Conservation (phyloP, 2,113 vertebrate genomes). For the Xenus cinereus region DNA sequence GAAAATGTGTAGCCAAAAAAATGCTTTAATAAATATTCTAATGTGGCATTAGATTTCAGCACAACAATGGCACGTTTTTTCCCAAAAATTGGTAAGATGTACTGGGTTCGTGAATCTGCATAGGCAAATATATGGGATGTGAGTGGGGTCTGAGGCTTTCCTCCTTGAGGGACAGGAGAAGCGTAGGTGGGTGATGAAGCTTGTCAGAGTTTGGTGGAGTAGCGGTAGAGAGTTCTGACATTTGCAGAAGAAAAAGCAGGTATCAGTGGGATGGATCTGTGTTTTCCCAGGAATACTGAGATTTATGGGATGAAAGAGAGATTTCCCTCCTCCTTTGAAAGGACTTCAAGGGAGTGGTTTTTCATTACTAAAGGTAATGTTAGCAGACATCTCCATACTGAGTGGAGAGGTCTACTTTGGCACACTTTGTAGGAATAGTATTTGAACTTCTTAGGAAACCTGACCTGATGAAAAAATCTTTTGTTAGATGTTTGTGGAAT, state of each 20-base stretch:
- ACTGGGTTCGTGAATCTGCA: background rate
- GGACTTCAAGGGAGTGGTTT: background rate
- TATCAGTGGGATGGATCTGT: background rate
- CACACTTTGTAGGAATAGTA: background rate
- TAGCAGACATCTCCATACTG: background rate
- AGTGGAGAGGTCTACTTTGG: background rate
- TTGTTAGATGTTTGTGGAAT: background rate
- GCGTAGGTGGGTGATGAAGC: accelerated
- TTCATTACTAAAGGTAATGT: background rate
- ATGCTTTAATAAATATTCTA: background rate
- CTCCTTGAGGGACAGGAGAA: background rate
- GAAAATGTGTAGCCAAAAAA: background rate
- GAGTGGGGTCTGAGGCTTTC: background rate
- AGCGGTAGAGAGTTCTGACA: background rate
- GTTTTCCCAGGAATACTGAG: background rate
- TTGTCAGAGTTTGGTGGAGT: background rate
- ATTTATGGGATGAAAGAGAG: background rate
- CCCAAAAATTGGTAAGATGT: background rate
- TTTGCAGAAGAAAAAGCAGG: background rate
- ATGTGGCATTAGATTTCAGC: background rate
- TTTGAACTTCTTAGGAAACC: background rate
- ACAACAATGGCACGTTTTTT: background rate
- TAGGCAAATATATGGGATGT: background rate
- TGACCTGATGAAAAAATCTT: background rate
- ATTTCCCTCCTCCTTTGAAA: background rate